These are phyloP conservation scores for Idaea aversata DNA, from an alignment of 2,888 invertebrate species.

Conservation along the genomic window DNA sequence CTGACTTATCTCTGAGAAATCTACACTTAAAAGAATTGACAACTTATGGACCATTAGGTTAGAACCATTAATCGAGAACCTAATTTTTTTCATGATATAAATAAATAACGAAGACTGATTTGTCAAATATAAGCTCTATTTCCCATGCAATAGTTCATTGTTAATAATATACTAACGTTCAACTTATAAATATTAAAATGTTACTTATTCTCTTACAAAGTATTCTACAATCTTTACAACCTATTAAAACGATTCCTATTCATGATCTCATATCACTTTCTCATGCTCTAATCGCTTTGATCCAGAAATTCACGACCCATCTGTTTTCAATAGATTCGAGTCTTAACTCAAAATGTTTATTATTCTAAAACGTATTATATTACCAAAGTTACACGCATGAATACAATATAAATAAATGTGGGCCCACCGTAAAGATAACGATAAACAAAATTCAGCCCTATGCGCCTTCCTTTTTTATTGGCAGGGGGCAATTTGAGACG, in stretches of 20 bases:
- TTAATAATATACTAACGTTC: neutral
- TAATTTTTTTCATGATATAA: too few species aligned
- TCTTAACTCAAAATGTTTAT: conserved; percentile 62
- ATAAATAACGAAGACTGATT: too few species aligned
- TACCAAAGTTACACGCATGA: conserved; percentile 69
- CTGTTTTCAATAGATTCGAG: conserved; percentile 41
- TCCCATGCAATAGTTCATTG: neutral
- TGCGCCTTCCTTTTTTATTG: conserved; percentile 76
- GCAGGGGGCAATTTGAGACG: conserved; percentile 77
- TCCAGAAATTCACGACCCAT: conserved; percentile 27
- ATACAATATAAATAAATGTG: conserved; percentile 72
- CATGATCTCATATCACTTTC: conserved; percentile 15
- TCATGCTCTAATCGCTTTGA: conserved; percentile 25
- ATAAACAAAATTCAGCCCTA: conserved; percentile 77
- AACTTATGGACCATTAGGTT: too few species aligned
- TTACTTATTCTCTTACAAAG: conserved; percentile 10
- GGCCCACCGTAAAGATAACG: conserved; percentile 75
- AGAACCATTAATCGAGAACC: too few species aligned
- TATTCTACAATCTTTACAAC: conserved; percentile 16
- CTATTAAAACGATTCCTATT: conserved; percentile 8
- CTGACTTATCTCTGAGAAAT: too few species aligned
- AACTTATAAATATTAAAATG: neutral
- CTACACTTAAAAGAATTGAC: too few species aligned
- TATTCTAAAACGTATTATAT: conserved; percentile 68
- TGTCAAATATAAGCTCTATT: neutral